These are phyloP conservation scores for Melanostoma mellinum DNA, from an alignment of 2,888 invertebrate species.

Conservation along the genomic window DNA sequence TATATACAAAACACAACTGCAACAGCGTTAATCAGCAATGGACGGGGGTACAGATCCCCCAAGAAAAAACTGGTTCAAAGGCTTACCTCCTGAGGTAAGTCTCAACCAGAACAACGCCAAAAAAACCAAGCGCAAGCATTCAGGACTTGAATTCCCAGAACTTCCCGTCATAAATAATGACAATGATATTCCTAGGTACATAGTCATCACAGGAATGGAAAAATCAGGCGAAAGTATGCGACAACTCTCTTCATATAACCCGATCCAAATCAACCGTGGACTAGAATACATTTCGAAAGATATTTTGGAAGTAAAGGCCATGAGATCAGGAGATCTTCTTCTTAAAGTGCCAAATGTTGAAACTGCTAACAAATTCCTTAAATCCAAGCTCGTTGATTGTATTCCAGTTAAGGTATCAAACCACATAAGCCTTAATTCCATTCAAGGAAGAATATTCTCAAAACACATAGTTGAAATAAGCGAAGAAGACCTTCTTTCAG, in stretches of 20 bases:
- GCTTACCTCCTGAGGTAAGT: too few species aligned
- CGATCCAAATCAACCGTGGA: constrained; percentile 8
- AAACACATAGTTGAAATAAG: not conserved
- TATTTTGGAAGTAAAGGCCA: not conserved
- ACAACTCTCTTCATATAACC: not conserved
- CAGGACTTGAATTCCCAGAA: too few species aligned
- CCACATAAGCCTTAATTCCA: not conserved
- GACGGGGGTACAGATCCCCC: too few species aligned
- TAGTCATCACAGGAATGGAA: not conserved
- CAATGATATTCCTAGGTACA: too few species aligned
- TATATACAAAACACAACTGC: too few species aligned
- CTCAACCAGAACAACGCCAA: too few species aligned
- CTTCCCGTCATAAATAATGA: too few species aligned
- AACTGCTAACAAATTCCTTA: not conserved
- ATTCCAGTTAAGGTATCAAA: not conserved
- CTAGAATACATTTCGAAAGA: constrained; percentile 2
- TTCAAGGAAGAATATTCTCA: constrained; percentile 8
- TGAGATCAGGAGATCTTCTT: not conserved
- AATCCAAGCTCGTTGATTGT: not conserved
- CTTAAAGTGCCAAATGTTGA: not conserved
- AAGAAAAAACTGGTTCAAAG: too few species aligned
- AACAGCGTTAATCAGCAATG: too few species aligned
- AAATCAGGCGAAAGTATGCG: not conserved
- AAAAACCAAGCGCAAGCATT: too few species aligned
- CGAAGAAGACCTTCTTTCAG: not conserved